These are phyloP conservation scores for Hypotaenidia philippensis DNA, from an alignment of 2,797 vertebrate genomes.

Conservation along the genomic window DNA sequence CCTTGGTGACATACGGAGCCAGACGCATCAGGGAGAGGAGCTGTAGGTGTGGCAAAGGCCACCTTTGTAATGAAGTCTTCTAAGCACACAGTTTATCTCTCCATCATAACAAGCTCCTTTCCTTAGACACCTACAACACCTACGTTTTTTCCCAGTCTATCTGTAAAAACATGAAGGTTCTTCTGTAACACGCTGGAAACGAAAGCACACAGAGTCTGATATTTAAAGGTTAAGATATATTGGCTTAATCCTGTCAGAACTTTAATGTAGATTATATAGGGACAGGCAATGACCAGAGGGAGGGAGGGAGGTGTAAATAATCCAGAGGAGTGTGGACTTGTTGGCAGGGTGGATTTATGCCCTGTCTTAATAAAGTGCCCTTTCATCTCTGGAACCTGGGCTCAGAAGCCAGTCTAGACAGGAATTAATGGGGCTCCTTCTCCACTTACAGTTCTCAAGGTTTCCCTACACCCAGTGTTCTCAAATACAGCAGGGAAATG, in stretches of 20 bases:
- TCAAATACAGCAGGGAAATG: neutral
- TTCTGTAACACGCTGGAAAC: neutral
- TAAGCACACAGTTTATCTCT: neutral
- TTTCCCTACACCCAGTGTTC: constrained; percentile 39
- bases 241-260: constrained; percentile 50
- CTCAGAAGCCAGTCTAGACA: constrained; percentile 77
- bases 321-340: constrained; percentile 67
- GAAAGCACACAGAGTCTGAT: constrained; percentile 25
- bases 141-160: neutral
- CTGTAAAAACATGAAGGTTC: neutral
- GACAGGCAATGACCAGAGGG: constrained; percentile 47
- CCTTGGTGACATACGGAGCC: neutral
- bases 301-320: constrained; percentile 68
- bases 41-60: neutral
- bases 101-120: neutral
- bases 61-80: neutral
- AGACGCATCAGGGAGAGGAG: neutral
- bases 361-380: constrained; percentile 74
- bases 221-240: neutral
- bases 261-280: constrained; percentile 45
- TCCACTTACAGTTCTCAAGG: constrained; percentile 53
- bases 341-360: constrained; percentile 69
- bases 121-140: neutral
- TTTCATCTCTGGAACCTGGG: constrained; percentile 73
- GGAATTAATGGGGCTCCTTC: constrained; percentile 70